Evolutionary conservation across 1,140 invertebrate genomes (phyloP).

Genomic region (Pseudomyrmex pallidus): DNA sequence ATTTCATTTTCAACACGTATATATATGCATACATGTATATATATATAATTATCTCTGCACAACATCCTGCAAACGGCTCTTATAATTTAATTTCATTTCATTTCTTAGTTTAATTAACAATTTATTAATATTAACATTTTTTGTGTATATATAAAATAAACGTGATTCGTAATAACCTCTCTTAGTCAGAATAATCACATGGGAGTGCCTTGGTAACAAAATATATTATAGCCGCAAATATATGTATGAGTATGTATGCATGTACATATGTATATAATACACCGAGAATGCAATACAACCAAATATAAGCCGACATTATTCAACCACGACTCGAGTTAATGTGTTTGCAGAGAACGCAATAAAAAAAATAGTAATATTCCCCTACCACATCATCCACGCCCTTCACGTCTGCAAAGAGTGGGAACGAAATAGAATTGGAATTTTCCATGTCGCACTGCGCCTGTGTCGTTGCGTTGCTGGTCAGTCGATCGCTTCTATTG

Average conservation of each 20-base stretch:
- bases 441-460: constrained; percentile 27
- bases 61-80: too few relatives aligned
- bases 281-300: constrained; percentile 26
- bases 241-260: background rate
- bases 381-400: constrained; percentile 4
- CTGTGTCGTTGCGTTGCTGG: constrained; percentile 14
- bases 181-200: background rate
- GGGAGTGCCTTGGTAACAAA: constrained; percentile 1
- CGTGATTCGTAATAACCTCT: background rate
- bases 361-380: constrained; percentile 36
- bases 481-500: constrained; percentile 40
- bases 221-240: background rate
- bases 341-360: constrained; percentile 27
- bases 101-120: too few relatives aligned
- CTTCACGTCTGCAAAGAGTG: background rate
- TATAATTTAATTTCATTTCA: too few relatives aligned
- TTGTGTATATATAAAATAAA: too few relatives aligned
- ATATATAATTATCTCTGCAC: too few relatives aligned
- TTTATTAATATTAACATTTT: too few relatives aligned
- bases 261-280: too few relatives aligned
- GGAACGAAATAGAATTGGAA: constrained; percentile 35
- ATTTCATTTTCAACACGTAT: too few relatives aligned
- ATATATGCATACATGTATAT: too few relatives aligned
- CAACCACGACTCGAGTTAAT: constrained; percentile 34
- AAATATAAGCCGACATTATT: constrained; percentile 35